phyloP scores from a whole-genome alignment of 2,888 invertebrate genomes.

The Drosophila mimica region DNA sequence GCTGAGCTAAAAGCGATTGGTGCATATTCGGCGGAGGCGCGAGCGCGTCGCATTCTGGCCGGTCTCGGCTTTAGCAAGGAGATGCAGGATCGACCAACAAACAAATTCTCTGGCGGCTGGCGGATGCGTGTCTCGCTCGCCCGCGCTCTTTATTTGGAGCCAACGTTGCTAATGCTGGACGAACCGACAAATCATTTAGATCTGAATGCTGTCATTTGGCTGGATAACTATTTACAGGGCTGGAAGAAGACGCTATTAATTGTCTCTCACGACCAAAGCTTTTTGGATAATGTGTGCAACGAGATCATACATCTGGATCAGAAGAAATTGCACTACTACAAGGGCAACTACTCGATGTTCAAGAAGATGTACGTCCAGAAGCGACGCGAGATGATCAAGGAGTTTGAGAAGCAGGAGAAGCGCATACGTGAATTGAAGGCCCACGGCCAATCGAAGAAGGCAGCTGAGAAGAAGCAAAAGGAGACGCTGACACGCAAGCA shows the following conservation, averaged over 20 bases:
- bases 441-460: slow-evolving; percentile 97
- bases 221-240: slow-evolving; percentile 98
- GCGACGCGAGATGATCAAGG: slow-evolving; percentile 96
- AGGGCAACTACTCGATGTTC: slow-evolving; percentile 99
- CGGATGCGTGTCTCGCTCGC: slow-evolving; percentile 99
- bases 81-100: slow-evolving; percentile 96
- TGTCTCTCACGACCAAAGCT: slow-evolving; percentile 99
- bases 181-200: slow-evolving; percentile 99
- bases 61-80: slow-evolving; percentile 97
- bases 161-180: slow-evolving; percentile 97
- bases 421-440: slow-evolving; percentile 97
- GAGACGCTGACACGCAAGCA: slow-evolving; percentile 96
- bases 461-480: slow-evolving; percentile 97
- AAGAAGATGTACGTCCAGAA: slow-evolving; percentile 99
- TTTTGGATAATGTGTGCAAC: slow-evolving; percentile 99
- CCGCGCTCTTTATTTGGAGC: slow-evolving; percentile 97
- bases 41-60: slow-evolving; percentile 97
- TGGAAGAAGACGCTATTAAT: slow-evolving; percentile 99
- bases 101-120: slow-evolving; percentile 98
- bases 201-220: slow-evolving; percentile 99
- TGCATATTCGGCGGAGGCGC: slow-evolving; percentile 98
- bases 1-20: slow-evolving; percentile 98
- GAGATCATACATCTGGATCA: slow-evolving; percentile 99
- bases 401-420: slow-evolving; percentile 99
- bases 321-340: slow-evolving; percentile 97